These are phyloP conservation scores for Hormaphis cornu DNA, from an alignment of 1,140 invertebrate genomes.

Conservation along the genomic window DNA sequence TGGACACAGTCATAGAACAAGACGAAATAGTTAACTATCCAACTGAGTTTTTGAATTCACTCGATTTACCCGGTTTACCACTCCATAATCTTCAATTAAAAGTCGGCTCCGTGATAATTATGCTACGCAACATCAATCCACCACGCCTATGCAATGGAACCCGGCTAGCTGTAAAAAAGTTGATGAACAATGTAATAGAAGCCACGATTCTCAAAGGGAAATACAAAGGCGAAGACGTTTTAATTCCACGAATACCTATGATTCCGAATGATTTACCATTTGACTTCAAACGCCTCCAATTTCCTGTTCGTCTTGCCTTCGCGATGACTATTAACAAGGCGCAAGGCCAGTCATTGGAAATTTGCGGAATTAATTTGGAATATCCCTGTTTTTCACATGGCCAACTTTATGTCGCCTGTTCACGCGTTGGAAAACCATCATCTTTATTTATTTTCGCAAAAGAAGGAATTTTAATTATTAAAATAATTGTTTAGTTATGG, in stretches of 20 bases:
- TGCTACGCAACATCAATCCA: constrained; percentile 41
- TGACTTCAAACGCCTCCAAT: constrained; percentile 45
- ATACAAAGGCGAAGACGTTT: constrained; percentile 41
- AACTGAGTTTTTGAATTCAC: too few species aligned
- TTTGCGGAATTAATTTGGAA: constrained; percentile 41
- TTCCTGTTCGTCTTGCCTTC: constrained; percentile 46
- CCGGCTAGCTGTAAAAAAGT: constrained; percentile 41
- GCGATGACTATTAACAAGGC: constrained; percentile 51
- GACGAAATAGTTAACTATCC: constrained; percentile 22
- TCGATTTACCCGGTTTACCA: too few species aligned
- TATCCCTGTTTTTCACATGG: constrained; percentile 43
- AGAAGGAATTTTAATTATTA: background rate
- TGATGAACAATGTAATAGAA: constrained; percentile 42
- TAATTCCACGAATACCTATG: constrained; percentile 43
- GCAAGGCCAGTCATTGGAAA: constrained; percentile 46
- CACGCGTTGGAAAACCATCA: constrained; percentile 35
- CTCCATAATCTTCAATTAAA: constrained; percentile 41
- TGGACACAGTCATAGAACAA: background rate
- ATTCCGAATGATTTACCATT: constrained; percentile 42
- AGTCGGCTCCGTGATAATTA: constrained; percentile 41
- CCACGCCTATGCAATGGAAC: constrained; percentile 44
- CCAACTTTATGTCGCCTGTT: constrained; percentile 44
- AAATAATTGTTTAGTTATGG: too few species aligned
- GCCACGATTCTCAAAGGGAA: constrained; percentile 42
- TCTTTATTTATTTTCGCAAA: too few species aligned